Base-by-base conservation (phyloP, 1,140 invertebrate species). In the Hyphantria cunea region DNA sequence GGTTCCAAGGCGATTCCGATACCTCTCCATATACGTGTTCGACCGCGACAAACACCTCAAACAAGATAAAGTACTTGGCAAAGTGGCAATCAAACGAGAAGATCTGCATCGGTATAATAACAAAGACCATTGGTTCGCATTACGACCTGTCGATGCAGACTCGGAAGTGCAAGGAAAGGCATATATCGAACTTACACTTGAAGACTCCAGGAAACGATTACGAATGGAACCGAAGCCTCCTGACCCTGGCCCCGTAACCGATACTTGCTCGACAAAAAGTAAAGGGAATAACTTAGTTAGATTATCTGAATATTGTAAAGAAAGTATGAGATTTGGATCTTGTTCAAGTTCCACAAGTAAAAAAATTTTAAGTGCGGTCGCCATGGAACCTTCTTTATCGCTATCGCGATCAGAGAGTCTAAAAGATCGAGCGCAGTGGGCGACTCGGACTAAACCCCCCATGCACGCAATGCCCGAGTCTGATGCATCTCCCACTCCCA, bases 71-170 rank as follows among this genome's bases (percentile, higher is more conserved):
- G 94, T 96, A 37, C 92, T 98, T 67, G 97, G 97, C 11, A 98
- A 98, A 91, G 97, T 98, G 60, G 96, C 96, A 32, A 95, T 98
- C 76, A 95, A 95, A 80, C 93, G 96, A 61, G 96, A 97, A 84
- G 96, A 98, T 76, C 89, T 98, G 53, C 94, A 95, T 68, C 94
- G 93, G 53, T 97, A 97, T 91, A 96, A 97, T 88, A 95, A 95
- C 68, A 97, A 97, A 78, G 97, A 98, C 80, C 96, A 97, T 81
- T 98, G 97, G 97, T 97, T 98, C 84, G 94, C 95, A 15, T 92
- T 98, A 72, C 92, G 94, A 66, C 94, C 95, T 14, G 95, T 97
- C 31, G 96, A 97, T 88, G 94, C 95, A 0, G 96, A 97, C 82
- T 95, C 95, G 3, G 97, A 98, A 90, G 96, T 98, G 15, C 96